Evolutionary conservation across 2,888 invertebrate species (phyloP), one percentile per base, ranked within the genome.

Genomic region (Ichneumoninae sp.): DNA sequence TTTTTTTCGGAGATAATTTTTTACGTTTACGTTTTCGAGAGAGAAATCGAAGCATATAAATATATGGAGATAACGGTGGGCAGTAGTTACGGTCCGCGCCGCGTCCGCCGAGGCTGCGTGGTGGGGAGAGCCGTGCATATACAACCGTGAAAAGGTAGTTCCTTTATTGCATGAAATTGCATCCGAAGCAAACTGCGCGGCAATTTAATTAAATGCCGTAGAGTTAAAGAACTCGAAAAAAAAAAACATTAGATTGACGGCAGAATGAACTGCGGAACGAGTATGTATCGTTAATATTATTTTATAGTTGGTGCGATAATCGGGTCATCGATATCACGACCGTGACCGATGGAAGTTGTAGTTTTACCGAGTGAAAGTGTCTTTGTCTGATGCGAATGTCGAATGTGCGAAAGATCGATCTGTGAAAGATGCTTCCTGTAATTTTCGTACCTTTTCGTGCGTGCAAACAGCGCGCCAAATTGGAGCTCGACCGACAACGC

Each of bases 391-490:
- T 44, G 36, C 22, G 54, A 54, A 7, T 13, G 19, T 71, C 22
- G 57, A 40, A 71, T 19, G 13, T n/a, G 36, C 19, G 33, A 30
- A 19, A 22, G 22, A 50, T 10, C 65, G 36, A 65, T 47, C 16
- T 13, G 13, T 16, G 13, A 50, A 47, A 33, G n/a, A 10, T 13
- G 10, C 4, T 50, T 22, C 65, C 22, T 8, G 6, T n/a, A 65
- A 36, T 75, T 65, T 75, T 62, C 75, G 50, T 75, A 75, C 65
- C 65, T 75, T 75, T 36, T 33, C 26, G 26, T 26, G 22, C 10
- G 22, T 54, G 16, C 44, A 16, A 54, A 16, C 22, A 54, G 74
- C 62, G 50, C 75, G 62, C 33, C 33, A 65, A 75, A 52, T 36
- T 6, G 30, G 62, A 47, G 52, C 65, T 22, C 65, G 62, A 33